Conservation (phyloP, 2,797 vertebrate genomes). For the Salmo trutta region DNA sequence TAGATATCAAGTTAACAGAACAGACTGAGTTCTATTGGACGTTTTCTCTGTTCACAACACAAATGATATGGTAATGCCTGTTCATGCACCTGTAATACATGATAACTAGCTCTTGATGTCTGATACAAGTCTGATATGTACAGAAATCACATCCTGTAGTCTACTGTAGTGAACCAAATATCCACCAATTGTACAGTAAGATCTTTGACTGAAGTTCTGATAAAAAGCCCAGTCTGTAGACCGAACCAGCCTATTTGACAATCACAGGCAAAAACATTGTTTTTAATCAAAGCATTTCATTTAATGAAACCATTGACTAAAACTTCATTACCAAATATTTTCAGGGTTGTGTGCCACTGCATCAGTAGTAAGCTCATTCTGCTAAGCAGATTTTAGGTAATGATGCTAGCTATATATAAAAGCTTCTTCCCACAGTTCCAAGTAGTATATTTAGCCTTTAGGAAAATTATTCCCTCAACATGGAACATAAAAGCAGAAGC, state of each 20-base stretch:
- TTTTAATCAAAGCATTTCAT: background rate
- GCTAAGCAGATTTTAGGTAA: background rate
- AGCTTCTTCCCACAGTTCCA: background rate
- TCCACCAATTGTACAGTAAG: background rate
- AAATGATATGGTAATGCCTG: background rate
- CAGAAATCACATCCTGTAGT: background rate
- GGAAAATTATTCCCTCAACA: background rate
- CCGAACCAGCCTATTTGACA: background rate
- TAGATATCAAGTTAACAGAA: too few species aligned
- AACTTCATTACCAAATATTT: background rate
- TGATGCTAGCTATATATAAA: background rate
- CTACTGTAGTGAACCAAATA: background rate
- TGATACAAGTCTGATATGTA: background rate
- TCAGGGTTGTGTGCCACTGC: background rate
- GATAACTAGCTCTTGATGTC: background rate
- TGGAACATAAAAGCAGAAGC: slow-evolving; percentile 1
- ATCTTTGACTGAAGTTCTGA: background rate
- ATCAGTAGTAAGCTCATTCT: background rate
- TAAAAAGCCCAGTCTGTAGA: background rate
- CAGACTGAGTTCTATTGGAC: background rate
- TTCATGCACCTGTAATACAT: background rate
- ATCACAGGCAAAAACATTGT: background rate
- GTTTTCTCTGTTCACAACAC: background rate
- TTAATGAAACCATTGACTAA: background rate
- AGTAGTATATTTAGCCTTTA: background rate